Conservation (phyloP, 2,797 vertebrate species). For the Pipistrellus pygmaeus region DNA sequence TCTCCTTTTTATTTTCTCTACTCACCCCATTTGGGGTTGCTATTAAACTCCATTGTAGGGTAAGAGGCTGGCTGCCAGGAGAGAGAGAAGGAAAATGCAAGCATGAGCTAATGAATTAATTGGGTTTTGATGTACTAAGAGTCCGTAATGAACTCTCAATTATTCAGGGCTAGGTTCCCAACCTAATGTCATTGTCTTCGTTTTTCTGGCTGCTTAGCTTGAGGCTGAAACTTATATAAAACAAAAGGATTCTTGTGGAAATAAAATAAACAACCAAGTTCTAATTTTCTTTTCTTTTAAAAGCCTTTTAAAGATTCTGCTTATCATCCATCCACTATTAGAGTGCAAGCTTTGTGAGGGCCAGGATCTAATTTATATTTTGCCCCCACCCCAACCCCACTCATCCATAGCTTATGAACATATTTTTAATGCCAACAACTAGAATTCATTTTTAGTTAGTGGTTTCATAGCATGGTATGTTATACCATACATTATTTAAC, state of each 20-base stretch:
- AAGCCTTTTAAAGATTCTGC: conserved; percentile 38
- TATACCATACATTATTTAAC: background rate
- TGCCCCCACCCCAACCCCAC: background rate
- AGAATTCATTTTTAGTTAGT: background rate
- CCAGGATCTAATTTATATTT: background rate
- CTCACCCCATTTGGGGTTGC: conserved; percentile 18
- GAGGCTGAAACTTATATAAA: conserved; percentile 65
- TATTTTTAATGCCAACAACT: background rate
- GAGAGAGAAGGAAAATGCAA: background rate
- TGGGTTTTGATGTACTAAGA: conserved; percentile 77
- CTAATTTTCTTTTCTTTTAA: conserved; percentile 26
- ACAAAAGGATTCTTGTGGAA: conserved; percentile 44
- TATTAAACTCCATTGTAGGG: conserved; percentile 61
- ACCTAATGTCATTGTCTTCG: conserved; percentile 65
- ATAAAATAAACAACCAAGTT: conserved; percentile 44
- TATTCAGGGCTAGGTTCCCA: conserved; percentile 66
- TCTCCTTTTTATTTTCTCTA: conserved; percentile 61
- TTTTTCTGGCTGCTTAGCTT: conserved; percentile 69
- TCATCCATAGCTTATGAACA: background rate
- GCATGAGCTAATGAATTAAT: conserved; percentile 79
- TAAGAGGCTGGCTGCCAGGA: conserved; percentile 49
- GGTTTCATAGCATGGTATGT: background rate
- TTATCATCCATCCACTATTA: background rate
- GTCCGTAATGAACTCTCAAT: conserved; percentile 73
- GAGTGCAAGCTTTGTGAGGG: background rate